Base-by-base conservation (phyloP, 35 echinoderm and acorn worm genomes). In the Stichopus chloronotus region DNA sequence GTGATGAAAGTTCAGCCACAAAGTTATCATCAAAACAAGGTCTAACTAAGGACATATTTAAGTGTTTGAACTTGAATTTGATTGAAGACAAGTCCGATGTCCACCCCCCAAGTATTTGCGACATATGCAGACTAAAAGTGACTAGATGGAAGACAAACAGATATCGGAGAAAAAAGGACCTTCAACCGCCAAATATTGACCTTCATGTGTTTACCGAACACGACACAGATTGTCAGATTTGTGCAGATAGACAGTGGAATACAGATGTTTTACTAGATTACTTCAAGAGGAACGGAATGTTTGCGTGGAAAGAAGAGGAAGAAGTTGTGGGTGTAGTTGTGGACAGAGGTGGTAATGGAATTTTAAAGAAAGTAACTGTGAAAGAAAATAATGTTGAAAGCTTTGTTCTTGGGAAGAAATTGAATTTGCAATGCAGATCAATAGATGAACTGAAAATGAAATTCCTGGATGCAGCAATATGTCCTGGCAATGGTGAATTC, bases 21-120 rank as follows among this genome's bases (percentile, higher is more conserved):
- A 80, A 80, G 12, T 80, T 80, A 24, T 12, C 52, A 12, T 5
- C 78, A 22, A 80, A 80, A 53, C 5, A 12, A 5, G 19, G 22
- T 80, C 52, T 80, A 5, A 58, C 9, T 58, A 9, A 52, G 11
- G 83, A 87, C 17, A 24, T 87, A 59, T 30, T 13, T 10, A 59
- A 19, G 5, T 16, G 55, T 56, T 82, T 94, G 21, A 24, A 81
- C 57, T 78, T 94, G 13, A 76, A 94, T 76, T 53, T 94, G 5
- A 11, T 16, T 20, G 56, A 94, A 58, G 93, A 94, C 19, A 5
- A 14, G 25, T 4, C 80, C 5, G 83, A 86, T 53, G 61, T 92
- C 56, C 89, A 92, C 63, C 90, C 90, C n/a, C 94, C 94, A 14
- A 78, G 72, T 10, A 55, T 95, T 17, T 95, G 94, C 55, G 54